A percentile compares a stretch with the other conserved stretches of the same genome.
These are phyloP conservation scores for Arrhamphus sclerolepis DNA, from an alignment of 2,797 vertebrate species.

Conservation along the genomic window DNA sequence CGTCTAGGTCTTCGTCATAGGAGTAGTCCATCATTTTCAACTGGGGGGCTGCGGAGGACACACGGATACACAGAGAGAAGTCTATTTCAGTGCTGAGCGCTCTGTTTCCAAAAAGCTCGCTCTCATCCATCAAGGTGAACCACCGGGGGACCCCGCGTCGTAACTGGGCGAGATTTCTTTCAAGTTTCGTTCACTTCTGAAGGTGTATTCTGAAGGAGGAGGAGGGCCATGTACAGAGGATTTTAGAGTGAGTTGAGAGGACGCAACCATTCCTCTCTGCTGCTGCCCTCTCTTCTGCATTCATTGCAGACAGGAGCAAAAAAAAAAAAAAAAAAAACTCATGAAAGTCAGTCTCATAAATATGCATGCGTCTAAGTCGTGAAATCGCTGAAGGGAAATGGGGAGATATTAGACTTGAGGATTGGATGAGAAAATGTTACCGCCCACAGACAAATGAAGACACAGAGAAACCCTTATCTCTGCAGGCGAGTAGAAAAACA, in stretches of 20 bases:
- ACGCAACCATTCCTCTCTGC: slow-evolving; percentile 33
- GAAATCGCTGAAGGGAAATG: slow-evolving; percentile 74
- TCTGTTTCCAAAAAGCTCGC: slow-evolving; percentile 35
- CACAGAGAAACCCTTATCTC: slow-evolving; percentile 64
- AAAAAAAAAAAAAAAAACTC: slow-evolving; percentile 18
- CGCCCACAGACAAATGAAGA: slow-evolving; percentile 81
- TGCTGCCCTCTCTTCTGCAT: slow-evolving; percentile 26
- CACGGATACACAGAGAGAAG: slow-evolving; percentile 41
- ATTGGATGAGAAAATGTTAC: slow-evolving; percentile 75
- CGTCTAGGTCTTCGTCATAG: slow-evolving; percentile 97
- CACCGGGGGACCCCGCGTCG: slow-evolving; percentile 21
- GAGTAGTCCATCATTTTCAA: slow-evolving; percentile 99
- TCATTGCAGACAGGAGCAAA: slow-evolving; percentile 54
- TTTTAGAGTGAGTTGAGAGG: slow-evolving; percentile 43
- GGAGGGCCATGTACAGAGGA: slow-evolving; percentile 6
- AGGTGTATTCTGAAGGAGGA: slow-evolving; percentile 28
- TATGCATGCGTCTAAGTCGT: slow-evolving; percentile 78
- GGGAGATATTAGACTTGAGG: slow-evolving; percentile 74
- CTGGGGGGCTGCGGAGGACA: slow-evolving; percentile 85
- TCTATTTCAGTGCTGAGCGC: slow-evolving; percentile 48
- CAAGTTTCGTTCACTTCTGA: slow-evolving; percentile 17
- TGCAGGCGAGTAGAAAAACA: slow-evolving; percentile 52
- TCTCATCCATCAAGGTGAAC: slow-evolving; percentile 50
- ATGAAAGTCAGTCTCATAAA: slow-evolving; percentile 78
- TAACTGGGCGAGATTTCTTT: slow-evolving; percentile 19